Conservation (phyloP, 2,888 invertebrate species). For the Xiphydria camelus region DNA sequence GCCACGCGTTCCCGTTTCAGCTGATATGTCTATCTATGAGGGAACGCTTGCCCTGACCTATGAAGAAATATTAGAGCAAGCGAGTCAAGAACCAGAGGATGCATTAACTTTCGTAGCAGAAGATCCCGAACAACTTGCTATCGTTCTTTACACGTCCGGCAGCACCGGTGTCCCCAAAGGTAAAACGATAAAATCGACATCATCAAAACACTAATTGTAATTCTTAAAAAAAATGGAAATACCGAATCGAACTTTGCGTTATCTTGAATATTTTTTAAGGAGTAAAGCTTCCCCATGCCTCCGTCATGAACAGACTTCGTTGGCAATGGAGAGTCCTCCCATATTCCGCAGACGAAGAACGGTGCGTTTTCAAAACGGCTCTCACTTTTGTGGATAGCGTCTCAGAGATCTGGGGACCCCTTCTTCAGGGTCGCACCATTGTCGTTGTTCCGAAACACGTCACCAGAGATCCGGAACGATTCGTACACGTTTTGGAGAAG, state of each 20-base stretch:
- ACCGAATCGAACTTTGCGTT: not conserved
- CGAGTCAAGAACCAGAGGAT: slow-evolving; percentile 56
- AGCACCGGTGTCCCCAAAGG: slow-evolving; percentile 91
- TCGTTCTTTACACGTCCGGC: slow-evolving; percentile 84
- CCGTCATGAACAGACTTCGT: slow-evolving; percentile 78
- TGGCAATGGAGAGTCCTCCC: slow-evolving; percentile 90
- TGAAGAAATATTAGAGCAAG: slow-evolving; percentile 60
- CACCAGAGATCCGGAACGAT: slow-evolving; percentile 77
- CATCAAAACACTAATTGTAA: not conserved
- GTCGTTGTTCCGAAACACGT: slow-evolving; percentile 74
- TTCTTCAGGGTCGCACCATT: slow-evolving; percentile 70
- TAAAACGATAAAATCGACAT: slow-evolving; percentile 13
- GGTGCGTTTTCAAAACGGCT: slow-evolving; percentile 87
- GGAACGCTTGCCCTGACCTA: slow-evolving; percentile 53
- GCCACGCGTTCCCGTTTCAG: slow-evolving; percentile 25
- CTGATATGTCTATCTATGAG: slow-evolving; percentile 37
- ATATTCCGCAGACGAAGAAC: slow-evolving; percentile 67
- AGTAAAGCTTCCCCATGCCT: slow-evolving; percentile 77
- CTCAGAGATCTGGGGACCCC: slow-evolving; percentile 84
- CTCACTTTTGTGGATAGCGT: slow-evolving; percentile 90
- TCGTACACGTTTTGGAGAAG: slow-evolving; percentile 70
- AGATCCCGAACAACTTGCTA: slow-evolving; percentile 63
- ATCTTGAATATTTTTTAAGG: slow-evolving; percentile 63
- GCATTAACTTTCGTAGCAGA: slow-evolving; percentile 54
- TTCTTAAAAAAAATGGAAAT: slow-evolving; percentile 6